phyloP scores from a whole-genome alignment of 2,797 vertebrate species.

The Dryobates pubescens region DNA sequence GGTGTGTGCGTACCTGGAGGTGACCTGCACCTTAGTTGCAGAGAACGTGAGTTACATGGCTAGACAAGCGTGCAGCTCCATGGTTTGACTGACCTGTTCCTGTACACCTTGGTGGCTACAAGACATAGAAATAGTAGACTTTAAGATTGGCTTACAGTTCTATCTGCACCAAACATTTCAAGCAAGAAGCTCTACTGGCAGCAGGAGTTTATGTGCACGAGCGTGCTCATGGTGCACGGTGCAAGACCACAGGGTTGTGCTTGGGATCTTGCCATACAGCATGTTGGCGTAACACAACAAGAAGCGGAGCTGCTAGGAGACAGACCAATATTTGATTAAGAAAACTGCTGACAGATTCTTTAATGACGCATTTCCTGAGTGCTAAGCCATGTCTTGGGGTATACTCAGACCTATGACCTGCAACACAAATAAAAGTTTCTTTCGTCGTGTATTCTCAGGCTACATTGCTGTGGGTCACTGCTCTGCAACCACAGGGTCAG shows the following conservation, averaged over 20 bases:
- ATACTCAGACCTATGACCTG: neutral
- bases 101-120: neutral
- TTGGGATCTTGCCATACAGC: neutral
- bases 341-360: neutral
- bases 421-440: neutral
- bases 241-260: rapidly evolving
- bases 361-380: neutral
- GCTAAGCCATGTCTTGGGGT: neutral
- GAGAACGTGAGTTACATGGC: neutral
- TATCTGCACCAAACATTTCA: neutral
- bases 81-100: neutral
- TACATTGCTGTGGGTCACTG: neutral
- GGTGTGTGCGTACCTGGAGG: neutral
- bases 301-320: neutral
- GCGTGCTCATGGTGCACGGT: too few relatives aligned
- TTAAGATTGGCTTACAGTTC: neutral
- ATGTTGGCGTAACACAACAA: neutral
- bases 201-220: neutral
- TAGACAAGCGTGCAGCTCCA: neutral
- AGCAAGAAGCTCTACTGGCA: neutral
- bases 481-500: neutral
- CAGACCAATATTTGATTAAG: neutral
- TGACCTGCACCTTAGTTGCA: neutral
- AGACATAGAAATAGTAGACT: neutral
- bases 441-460: rapidly evolving